Conservation (phyloP, 2,113 vertebrate species). For the Accipiter cooperii region DNA sequence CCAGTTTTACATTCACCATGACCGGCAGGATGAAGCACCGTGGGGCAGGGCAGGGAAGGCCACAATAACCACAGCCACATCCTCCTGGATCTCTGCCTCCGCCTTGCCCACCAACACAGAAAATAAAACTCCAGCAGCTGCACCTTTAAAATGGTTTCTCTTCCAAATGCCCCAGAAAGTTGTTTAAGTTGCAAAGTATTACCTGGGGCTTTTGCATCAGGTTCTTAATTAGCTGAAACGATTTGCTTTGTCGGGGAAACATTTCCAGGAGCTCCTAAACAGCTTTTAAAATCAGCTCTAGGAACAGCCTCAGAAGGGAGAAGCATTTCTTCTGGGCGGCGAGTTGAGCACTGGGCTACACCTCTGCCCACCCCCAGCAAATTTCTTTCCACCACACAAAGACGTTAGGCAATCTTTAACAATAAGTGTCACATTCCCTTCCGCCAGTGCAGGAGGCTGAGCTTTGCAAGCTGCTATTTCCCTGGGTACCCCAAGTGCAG, state of each 20-base stretch:
- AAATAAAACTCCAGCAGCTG: not conserved
- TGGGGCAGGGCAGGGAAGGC: not conserved
- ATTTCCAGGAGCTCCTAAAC: conserved; percentile 36
- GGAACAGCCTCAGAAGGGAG: not conserved
- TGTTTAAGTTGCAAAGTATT: conserved; percentile 53
- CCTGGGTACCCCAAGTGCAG: not conserved
- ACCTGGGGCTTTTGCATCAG: conserved; percentile 33
- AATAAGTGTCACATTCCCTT: not conserved
- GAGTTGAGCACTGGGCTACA: not conserved
- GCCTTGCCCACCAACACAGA: no score
- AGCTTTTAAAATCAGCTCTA: conserved; percentile 20
- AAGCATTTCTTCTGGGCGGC: not conserved
- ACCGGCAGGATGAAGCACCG: not conserved
- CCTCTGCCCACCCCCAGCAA: not conserved
- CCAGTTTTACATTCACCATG: fast-evolving
- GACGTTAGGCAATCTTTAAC: not conserved
- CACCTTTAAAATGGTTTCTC: not conserved
- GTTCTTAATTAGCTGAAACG: conserved; percentile 51
- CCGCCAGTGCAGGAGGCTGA: not conserved
- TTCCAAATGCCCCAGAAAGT: conserved; percentile 6
- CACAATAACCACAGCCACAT: fast-evolving
- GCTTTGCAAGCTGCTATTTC: not conserved
- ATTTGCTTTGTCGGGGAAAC: conserved; percentile 19
- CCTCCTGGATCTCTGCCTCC: not conserved
- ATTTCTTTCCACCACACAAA: not conserved